phyloP scores from a whole-genome alignment of 2,797 vertebrate species.

The Uromys caudimaculatus region DNA sequence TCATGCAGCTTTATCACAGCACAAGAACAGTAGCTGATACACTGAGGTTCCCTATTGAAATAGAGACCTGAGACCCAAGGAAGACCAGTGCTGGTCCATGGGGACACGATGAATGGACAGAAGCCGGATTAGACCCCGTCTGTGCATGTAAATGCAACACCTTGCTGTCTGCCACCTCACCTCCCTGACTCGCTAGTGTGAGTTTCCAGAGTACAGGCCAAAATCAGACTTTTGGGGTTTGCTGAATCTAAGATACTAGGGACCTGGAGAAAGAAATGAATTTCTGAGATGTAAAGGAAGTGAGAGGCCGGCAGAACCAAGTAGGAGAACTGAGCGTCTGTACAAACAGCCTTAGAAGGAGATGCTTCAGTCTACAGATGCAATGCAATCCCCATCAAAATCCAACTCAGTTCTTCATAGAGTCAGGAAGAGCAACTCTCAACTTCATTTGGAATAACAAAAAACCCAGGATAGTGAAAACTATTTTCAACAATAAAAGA shows the following conservation, averaged over 20 bases:
- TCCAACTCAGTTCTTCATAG: too few species aligned
- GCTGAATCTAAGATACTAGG: background rate
- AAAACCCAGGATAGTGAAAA: too few species aligned
- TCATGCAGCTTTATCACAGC: background rate
- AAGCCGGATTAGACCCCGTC: accelerated
- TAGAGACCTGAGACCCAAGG: background rate
- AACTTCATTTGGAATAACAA: too few species aligned
- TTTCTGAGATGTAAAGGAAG: background rate
- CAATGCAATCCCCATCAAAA: too few species aligned
- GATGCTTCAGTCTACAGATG: background rate
- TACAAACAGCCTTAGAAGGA: background rate
- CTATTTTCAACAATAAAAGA: too few species aligned
- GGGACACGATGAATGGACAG: background rate
- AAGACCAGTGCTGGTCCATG: background rate
- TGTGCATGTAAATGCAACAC: background rate
- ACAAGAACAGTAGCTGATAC: background rate
- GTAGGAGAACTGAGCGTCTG: background rate
- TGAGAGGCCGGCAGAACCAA: background rate
- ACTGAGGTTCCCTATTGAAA: background rate
- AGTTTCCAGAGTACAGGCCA: background rate
- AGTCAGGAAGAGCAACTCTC: too few species aligned
- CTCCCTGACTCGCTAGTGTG: background rate
- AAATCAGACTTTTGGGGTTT: background rate
- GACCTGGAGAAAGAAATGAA: background rate
- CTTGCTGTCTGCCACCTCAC: background rate